phyloP scores from a whole-genome alignment of 1,140 invertebrate species.

The Amphibalanus amphitrite region DNA sequence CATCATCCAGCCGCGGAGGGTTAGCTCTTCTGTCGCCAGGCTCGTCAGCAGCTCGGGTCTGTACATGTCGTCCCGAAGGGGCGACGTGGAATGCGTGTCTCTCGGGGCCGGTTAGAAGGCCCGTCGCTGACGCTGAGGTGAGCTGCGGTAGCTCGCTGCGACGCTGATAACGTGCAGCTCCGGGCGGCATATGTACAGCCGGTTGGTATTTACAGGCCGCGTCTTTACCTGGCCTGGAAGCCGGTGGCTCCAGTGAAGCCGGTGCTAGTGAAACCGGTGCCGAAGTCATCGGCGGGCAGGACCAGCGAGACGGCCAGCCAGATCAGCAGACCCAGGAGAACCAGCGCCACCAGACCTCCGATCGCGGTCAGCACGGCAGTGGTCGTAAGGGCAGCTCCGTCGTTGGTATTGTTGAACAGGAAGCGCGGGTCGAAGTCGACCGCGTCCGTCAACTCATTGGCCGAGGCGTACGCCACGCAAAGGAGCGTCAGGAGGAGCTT shows the following conservation, averaged over 20 bases:
- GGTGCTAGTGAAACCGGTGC: not conserved
- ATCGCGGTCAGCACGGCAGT: not conserved
- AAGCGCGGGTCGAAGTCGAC: not conserved
- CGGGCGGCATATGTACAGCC: not conserved
- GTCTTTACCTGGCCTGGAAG: conserved; percentile 2
- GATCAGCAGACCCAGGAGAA: not conserved
- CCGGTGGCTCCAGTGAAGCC: not conserved
- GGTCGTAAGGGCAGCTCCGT: not conserved
- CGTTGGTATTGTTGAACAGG: not conserved
- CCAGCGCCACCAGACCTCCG: not conserved
- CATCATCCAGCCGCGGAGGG: too few species aligned
- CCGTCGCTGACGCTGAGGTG: too few species aligned
- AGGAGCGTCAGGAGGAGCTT: not conserved
- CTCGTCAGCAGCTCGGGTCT: too few species aligned
- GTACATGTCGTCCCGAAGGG: too few species aligned
- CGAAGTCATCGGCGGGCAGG: not conserved
- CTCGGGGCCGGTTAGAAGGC: too few species aligned
- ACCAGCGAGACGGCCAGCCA: not conserved
- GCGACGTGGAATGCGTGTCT: too few species aligned
- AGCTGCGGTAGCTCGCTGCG: too few species aligned
- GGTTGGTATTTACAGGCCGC: not conserved
- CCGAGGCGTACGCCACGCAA: not conserved
- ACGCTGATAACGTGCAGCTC: too few species aligned
- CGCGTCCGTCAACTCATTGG: not conserved
- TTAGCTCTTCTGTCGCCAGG: too few species aligned